Base-by-base conservation (phyloP, 2,113 vertebrate species). In the Anolis carolinensis region DNA sequence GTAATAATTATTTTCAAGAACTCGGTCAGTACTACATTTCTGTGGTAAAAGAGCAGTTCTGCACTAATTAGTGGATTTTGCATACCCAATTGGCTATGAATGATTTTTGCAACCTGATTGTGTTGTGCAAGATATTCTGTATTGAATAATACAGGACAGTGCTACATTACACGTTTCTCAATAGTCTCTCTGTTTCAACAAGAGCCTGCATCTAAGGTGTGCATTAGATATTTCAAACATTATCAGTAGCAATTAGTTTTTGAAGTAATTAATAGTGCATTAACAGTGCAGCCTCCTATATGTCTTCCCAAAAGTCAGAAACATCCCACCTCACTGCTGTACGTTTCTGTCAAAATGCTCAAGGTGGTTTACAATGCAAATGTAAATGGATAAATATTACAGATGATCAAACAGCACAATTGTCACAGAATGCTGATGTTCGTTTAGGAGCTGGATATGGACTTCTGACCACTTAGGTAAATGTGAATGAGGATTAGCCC, bases 1-100 rank as follows among this genome's bases (percentile, higher is more conserved):
- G 34, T 74, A 74, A 83, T 79, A 70, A 83, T 83, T 74, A 83
- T 50, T 83, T 52, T 62, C 55, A 59, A 83, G 70, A 73, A 82
- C 21, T 72, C 68, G 81, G 50, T 59, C n/a, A 82, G 21, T n/a
- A 36, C 14, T 59, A 9, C 72, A 39, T 70, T 59, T 82, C 48
- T 71, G 34, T 72, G 55, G 68, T 23, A 72, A 82, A 23, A 16
- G 34, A 82, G n/a, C 21, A 59, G 7, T 36, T 73, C 50, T 73
- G 68, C 55, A 72, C 68, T 72, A 82, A 59, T 73, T 73, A 72
- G 68, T 18, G 72, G 81, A 50, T 72, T 72, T n/a, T 59, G 81
- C 68, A 34, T 52, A 52, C 48, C 30, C 30, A 68, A 30, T 70
- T 81, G 10, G 20, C 65, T 55, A 16, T 59, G 50, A 82, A 72